A percentile compares a stretch with the other conserved stretches of the same genome.
phyloP scores from a whole-genome alignment of 2,888 invertebrate genomes.

The Antheraea yamamai region DNA sequence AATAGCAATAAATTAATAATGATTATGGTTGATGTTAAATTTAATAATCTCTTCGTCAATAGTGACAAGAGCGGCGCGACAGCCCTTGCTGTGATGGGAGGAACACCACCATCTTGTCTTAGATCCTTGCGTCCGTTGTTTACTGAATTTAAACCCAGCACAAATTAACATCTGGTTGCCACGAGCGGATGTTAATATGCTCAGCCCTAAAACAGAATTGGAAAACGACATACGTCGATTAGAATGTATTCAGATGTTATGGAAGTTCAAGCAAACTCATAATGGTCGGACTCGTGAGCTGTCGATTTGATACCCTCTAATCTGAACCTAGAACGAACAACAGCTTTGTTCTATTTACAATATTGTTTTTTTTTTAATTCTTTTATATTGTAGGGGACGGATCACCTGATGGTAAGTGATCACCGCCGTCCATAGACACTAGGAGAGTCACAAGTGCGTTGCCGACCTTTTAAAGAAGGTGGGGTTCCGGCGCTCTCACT shows the following conservation, averaged over 20 bases:
- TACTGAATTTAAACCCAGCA: slow-evolving; percentile 18
- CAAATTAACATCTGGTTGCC: slow-evolving; percentile 29
- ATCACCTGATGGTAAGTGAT: no score
- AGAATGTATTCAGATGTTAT: not conserved
- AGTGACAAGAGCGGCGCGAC: slow-evolving; percentile 35
- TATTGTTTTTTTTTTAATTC: not conserved
- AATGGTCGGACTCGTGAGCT: not conserved
- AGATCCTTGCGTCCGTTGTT: not conserved
- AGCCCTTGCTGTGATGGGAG: slow-evolving; percentile 23
- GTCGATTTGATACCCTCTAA: not conserved
- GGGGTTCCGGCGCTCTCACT: no score
- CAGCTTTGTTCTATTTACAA: not conserved
- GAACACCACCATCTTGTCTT: slow-evolving; percentile 26
- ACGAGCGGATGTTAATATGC: slow-evolving; percentile 35
- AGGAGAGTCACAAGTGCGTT: no score
- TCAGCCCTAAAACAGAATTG: slow-evolving; percentile 31
- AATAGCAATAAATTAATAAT: slow-evolving; percentile 23
- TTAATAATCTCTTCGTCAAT: slow-evolving; percentile 39
- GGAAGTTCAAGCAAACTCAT: not conserved
- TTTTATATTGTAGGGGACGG: no score
- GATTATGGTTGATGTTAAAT: slow-evolving; percentile 44
- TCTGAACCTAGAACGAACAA: not conserved
- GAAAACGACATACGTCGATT: not conserved
- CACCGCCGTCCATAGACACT: no score
- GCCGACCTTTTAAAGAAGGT: no score